Conservation (phyloP, 2,113 vertebrate species). For the Cervus canadensis region DNA sequence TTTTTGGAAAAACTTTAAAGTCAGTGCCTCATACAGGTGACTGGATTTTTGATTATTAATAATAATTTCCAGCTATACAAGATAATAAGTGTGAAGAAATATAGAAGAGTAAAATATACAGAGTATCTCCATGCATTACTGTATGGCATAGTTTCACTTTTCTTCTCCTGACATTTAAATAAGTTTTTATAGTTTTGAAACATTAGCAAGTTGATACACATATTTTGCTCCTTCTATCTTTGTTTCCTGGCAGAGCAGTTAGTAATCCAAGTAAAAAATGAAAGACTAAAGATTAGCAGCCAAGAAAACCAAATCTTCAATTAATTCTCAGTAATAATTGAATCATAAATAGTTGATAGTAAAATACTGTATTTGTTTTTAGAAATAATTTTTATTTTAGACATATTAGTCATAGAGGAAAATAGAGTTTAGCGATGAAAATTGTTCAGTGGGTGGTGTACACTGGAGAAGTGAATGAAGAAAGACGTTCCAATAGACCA, state of each 20-base stretch:
- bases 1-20: background rate
- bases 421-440: constrained; percentile 1
- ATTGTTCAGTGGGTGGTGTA: background rate
- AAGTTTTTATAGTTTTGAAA: constrained; percentile 3
- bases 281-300: background rate
- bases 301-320: background rate
- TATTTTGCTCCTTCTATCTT: background rate
- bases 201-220: background rate
- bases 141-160: background rate
- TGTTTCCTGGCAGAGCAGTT: constrained; percentile 27
- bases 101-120: background rate
- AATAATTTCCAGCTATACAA: background rate
- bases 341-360: constrained; percentile 10
- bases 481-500: background rate
- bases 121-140: background rate
- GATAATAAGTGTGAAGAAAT: background rate
- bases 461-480: background rate
- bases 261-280: constrained; percentile 1
- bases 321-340: background rate
- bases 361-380: constrained; percentile 2
- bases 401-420: background rate
- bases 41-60: background rate
- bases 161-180: background rate
- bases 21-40: background rate
- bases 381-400: background rate